These are phyloP conservation scores for Aurelia aurita complex sp. Pacific DNA, from an alignment of 30 jellyfish, hydroid and myxozoan genomes.

Conservation along the genomic window DNA sequence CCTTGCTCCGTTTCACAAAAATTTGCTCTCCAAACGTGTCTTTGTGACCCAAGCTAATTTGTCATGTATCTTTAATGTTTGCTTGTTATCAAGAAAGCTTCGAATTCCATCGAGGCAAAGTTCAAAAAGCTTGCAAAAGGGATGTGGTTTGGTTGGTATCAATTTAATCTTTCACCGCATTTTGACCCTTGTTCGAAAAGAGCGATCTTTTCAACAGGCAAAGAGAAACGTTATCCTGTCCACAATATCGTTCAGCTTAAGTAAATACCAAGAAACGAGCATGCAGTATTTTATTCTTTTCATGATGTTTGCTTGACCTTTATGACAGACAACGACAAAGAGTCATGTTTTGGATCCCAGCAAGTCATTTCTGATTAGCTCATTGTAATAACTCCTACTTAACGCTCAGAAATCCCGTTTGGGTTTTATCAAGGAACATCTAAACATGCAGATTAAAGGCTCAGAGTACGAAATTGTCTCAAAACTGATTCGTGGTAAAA, in stretches of 20 bases:
- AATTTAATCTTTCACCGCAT: slow-evolving; percentile 59
- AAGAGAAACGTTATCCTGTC: slow-evolving; percentile 36
- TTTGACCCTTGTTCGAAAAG: slow-evolving; percentile 64
- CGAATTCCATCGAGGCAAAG: slow-evolving; percentile 22
- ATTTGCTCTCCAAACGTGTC: too few species aligned
- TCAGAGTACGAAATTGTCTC: too few species aligned
- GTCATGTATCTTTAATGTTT: neutral
- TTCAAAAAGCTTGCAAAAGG: slow-evolving; percentile 27
- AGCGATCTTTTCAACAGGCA: slow-evolving; percentile 20
- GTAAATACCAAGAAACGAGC: slow-evolving; percentile 21
- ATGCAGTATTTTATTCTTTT: slow-evolving; percentile 28
- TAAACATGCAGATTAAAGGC: too few species aligned
- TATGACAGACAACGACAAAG: slow-evolving; percentile 21
- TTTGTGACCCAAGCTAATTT: too few species aligned
- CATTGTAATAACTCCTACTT: slow-evolving; percentile 35
- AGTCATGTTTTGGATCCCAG: slow-evolving; percentile 16
- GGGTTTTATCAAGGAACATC: neutral
- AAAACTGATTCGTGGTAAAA: too few species aligned
- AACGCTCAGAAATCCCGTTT: slow-evolving; percentile 2
- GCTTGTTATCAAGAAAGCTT: neutral
- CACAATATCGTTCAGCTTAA: slow-evolving; percentile 30
- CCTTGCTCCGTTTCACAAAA: too few species aligned
- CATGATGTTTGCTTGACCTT: slow-evolving; percentile 25
- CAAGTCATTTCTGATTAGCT: slow-evolving; percentile 22
- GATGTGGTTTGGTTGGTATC: slow-evolving; percentile 50